Base-by-base conservation (phyloP, 2,113 vertebrate genomes). In the Zosterops pallidus region DNA sequence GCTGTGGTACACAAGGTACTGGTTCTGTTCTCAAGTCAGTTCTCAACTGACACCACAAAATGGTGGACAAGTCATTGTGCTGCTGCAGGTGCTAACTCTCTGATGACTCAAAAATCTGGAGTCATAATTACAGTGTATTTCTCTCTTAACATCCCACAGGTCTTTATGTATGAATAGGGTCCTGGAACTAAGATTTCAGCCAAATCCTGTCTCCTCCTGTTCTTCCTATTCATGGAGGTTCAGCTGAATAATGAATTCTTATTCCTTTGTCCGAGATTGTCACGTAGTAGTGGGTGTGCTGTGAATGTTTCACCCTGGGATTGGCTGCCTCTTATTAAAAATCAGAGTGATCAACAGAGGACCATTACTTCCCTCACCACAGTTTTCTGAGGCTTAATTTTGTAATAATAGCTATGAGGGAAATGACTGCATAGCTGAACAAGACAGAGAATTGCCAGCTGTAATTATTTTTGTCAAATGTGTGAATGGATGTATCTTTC, bases 61-160 rank as follows among this genome's bases (percentile, higher is more conserved):
- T 14, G 37, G 63, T 46, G 41, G 49, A 86, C 7, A 15, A 64
- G 31, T 86, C 47, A 46, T 26, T 33, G 57, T 41, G 25, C 72
- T 90, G 46, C 47, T 91, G 87, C 70, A 88, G 82, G 84, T 90
- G 67, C 82, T 91, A 80, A 87, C 95, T 95, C 70, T 62, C 67
- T 5, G 1, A 47, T 90, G 93, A 90, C n/a, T 94, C 90, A 94
- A 76, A 92, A 89, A 75, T 65, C 29, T 35, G 31, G 83, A 91
- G 20, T 74, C 49, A 25, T 81, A 83, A 93, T 94, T 86, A 83
- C 33, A 8, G 33, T 74, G 19, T 47, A 64, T 87, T 94, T 91
- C 35, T 92, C 76, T 21, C 47, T 70, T 68, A 49, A 53, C 53
- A 83, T 49, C 56, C 56, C 52, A 39, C 31, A 69, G 60, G 44